Base-by-base conservation (phyloP, 2,797 vertebrate genomes). In the Sebastes cheni region DNA sequence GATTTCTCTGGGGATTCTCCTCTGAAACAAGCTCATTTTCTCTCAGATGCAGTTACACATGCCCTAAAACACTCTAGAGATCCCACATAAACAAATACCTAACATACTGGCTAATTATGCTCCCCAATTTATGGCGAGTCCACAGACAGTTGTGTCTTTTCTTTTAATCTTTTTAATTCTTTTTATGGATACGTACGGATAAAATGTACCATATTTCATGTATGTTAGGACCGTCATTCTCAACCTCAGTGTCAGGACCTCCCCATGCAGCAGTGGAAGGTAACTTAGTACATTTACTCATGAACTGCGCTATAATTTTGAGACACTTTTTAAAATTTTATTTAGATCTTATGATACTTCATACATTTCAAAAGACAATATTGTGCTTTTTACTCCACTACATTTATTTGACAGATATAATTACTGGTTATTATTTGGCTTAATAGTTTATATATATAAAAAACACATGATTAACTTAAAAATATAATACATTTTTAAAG, bases 1-100 rank as follows among this genome's bases (percentile, higher is more conserved):
- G 74, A 91, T 89, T 89, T 91, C 88, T 88, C 83, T 23, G 13
- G 85, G 75, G 90, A 88, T 80, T 83, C 73, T 80, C 67, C 67
- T 55, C 69, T 75, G 76, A 90, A 89, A 89, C 65, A 23, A 82
- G 70, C 66, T 65, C 1, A 77, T 90, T 85, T 86, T 67, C 82
- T 80, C 59, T 62, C 60, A 71, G 67, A 80, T 16, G 34, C 59
- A 79, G 75, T 82, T 66, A 74, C 85, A 81, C 62, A 72, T 73
- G 70, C 72, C 70, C 70, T 65, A 72, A 88, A 90, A 86, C 77
- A 81, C 58, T 74, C 27, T 77, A 65, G 25, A 77, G 65, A 72
- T 59, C n/a, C 25, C 50, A 56, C 29, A 70, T 69, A 87, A 78
- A 80, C 69, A 86, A 86, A 86, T 59, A 52, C 27, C 66, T 54